Conservation (phyloP, 1,140 invertebrate genomes). For the Drosophila ogumai region DNA sequence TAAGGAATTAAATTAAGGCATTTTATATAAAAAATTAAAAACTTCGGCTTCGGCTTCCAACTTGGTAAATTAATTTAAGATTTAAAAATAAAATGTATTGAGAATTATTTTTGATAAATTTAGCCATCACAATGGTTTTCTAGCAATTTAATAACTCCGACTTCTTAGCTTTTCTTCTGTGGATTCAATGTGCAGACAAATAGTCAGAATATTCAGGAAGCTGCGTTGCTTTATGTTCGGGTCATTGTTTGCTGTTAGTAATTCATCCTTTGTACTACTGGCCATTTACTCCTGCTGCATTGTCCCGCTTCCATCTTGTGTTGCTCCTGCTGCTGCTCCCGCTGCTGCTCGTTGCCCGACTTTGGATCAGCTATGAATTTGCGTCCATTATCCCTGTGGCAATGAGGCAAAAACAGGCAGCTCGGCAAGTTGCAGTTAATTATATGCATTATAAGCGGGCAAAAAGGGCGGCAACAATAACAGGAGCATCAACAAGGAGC, state of each 20-base stretch:
- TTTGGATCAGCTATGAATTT: constrained; percentile 23
- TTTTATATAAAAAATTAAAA: too few species aligned
- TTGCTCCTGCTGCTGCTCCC: too few species aligned
- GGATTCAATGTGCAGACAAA: background rate
- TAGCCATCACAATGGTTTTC: too few species aligned
- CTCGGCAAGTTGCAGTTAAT: constrained; percentile 44
- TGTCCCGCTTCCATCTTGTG: background rate
- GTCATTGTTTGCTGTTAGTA: constrained; percentile 13
- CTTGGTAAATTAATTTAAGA: too few species aligned
- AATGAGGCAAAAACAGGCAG: constrained; percentile 22
- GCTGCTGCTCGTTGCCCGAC: background rate
- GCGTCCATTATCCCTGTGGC: constrained; percentile 36
- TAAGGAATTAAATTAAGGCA: too few species aligned
- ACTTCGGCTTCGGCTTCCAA: too few species aligned
- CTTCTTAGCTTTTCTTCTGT: background rate
- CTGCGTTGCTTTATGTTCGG: background rate
- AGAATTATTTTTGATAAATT: too few species aligned
- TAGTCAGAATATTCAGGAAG: background rate
- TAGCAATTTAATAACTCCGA: background rate
- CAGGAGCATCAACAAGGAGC: constrained; percentile 5
- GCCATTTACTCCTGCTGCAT: background rate
- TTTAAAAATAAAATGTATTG: too few species aligned
- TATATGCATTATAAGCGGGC: constrained; percentile 38
- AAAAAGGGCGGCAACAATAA: background rate
- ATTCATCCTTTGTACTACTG: constrained; percentile 4